Base-by-base conservation (phyloP, 2,888 invertebrate genomes). In the Cynaeus angustus region DNA sequence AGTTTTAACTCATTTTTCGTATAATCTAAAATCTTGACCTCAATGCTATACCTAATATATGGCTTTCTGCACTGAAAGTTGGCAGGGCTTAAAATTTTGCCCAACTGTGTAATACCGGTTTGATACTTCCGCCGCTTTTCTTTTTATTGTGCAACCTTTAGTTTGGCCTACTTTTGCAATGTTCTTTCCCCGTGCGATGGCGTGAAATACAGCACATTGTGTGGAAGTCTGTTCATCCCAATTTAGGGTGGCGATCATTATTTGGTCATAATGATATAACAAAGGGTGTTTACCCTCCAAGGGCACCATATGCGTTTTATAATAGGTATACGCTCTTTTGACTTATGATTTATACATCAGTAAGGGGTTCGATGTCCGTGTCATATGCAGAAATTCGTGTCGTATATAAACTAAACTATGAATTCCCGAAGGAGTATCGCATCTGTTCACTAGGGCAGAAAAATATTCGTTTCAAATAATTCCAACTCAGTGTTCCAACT, bases 301-400 rank as follows among this genome's bases (percentile, higher is more conserved):
- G 66, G 70, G 46, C 66, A 53, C 66, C 70, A 70, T 69, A 66
- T 70, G 70, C 66, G 70, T 70, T 59, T 70, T 66, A 70, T 66
- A 70, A 66, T 59, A 45, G 59, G 33, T 62, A 10, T 21, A 12
- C 41, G 45, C 59, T 66, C 70, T 70, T 69, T 70, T 66, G 66
- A 70, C 66, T 70, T 59, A 21, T 70, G 66, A 70, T 66, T 70
- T 70, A 70, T 70, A 30, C 46, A 37, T 56, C 58, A 21, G 53
- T 45, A 43, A 65, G 59, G 69, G 69, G 28, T 16, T 50, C 21
- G 59, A 52, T 52, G 52, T 59, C 33, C 66, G 59, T 66, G 70
- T 70, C 70, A 70, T 59, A 70, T 53, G 59, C 70, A 70, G 70
- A 66, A 70, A 70, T 43, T 50, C 38, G n/a, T 56, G 46, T 66